Percentiles rank a stretch among this genome's conserved stretches.
These are phyloP conservation scores for Camptogramma bilineatum DNA, from an alignment of 2,888 invertebrate genomes.

Conservation along the genomic window DNA sequence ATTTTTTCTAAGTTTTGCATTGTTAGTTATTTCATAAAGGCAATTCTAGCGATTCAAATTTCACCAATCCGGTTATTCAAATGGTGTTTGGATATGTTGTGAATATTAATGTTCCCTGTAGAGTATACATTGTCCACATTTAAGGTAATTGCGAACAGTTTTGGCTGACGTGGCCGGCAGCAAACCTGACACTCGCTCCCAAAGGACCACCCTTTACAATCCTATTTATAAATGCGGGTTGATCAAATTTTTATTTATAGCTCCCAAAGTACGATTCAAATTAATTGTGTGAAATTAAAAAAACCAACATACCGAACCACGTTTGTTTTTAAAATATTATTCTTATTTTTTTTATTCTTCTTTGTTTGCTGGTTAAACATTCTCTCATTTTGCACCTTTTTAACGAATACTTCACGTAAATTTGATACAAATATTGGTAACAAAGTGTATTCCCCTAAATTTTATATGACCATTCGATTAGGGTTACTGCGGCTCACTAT, in stretches of 20 bases:
- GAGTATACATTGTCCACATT: conserved; percentile 83
- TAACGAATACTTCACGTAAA: conserved; percentile 53
- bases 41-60: neutral
- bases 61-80: conserved; percentile 41
- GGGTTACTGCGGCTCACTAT: conserved; percentile 54
- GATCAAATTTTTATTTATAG: conserved; percentile 78
- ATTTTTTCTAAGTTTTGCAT: conserved; percentile 9
- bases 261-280: conserved; percentile 40
- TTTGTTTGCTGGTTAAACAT: neutral
- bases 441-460: conserved; percentile 55
- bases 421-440: conserved; percentile 48
- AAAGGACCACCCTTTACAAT: conserved; percentile 78
- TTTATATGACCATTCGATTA: conserved; percentile 59
- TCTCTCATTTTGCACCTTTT: neutral
- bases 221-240: conserved; percentile 81
- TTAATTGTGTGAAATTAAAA: neutral
- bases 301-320: neutral
- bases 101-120: conserved; percentile 82
- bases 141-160: conserved; percentile 84
- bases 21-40: conserved; percentile 7
- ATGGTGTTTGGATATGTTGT: conserved; percentile 77
- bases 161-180: conserved; percentile 79
- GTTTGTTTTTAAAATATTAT: no score
- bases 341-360: neutral
- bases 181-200: conserved; percentile 79